A percentile compares a stretch with the other conserved stretches of the same genome.
Conservation (phyloP, 2,113 vertebrate genomes). For the Labeo catla region DNA sequence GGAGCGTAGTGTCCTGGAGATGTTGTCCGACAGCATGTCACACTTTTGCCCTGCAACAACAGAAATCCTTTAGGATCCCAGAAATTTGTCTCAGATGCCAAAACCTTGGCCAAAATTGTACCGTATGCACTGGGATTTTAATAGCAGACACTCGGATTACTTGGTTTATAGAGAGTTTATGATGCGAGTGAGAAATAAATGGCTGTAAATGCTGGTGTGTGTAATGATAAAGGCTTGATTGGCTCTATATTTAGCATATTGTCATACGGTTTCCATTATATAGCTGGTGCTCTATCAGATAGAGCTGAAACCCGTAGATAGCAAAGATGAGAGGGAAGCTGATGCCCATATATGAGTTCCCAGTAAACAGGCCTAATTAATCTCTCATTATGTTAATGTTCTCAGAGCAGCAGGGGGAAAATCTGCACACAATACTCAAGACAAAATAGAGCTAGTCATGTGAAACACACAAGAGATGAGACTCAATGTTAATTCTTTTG, state of each 20-base stretch:
- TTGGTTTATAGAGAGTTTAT: neutral
- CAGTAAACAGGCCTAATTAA: neutral
- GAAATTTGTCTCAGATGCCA: neutral
- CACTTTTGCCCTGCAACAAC: no score
- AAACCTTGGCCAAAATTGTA: neutral
- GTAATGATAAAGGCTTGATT: conserved; percentile 63
- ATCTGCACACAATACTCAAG: neutral
- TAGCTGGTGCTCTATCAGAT: conserved; percentile 68
- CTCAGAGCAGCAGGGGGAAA: neutral
- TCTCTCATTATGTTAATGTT: neutral
- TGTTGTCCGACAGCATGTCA: no score
- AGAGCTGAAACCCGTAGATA: conserved; percentile 63
- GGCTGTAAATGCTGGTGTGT: neutral
- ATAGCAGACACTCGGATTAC: neutral
- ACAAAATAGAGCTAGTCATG: neutral
- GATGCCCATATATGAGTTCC: conserved; percentile 46
- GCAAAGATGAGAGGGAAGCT: conserved; percentile 59
- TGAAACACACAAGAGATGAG: neutral
- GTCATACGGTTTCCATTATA: conserved; percentile 65
- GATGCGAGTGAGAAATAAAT: neutral
- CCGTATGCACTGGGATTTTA: neutral
- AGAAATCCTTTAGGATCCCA: neutral
- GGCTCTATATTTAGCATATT: conserved; percentile 69
- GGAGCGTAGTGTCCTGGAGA: no score
- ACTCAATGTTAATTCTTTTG: neutral